A percentile compares a stretch with the other conserved stretches of the same genome.
Evolutionary conservation across 1,140 invertebrate species (phyloP).

Genomic region (Samia ricini): DNA sequence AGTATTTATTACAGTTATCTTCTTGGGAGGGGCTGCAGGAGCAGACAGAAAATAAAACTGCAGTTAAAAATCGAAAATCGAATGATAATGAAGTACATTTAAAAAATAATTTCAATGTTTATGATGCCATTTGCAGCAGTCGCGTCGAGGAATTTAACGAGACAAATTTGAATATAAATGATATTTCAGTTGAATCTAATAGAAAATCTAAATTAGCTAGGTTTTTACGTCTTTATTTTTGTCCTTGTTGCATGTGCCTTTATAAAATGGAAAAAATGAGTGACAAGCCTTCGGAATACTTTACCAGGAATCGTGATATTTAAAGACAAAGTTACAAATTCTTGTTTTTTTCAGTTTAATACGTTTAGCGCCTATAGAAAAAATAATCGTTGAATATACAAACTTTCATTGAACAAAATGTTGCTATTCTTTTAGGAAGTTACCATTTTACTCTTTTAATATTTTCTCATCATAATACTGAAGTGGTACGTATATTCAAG

Average conservation of each 20-base stretch:
- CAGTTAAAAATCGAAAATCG: conserved; percentile 10
- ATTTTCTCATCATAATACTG: too few relatives aligned
- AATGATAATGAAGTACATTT: conserved; percentile 1
- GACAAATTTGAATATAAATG: conserved; percentile 25
- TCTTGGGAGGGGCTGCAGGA: conserved; percentile 49
- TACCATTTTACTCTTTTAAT: too few relatives aligned
- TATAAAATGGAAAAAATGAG: conserved; percentile 59
- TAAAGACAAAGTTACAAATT: background rate
- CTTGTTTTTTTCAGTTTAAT: background rate
- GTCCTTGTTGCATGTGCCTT: conserved; percentile 64
- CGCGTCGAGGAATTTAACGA: conserved; percentile 20
- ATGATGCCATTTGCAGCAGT: conserved; percentile 27
- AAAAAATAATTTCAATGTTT: conserved; percentile 8
- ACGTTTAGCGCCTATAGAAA: background rate
- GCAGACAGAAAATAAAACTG: conserved; percentile 19
- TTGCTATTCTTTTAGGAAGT: background rate
- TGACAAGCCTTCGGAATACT: conserved; percentile 33
- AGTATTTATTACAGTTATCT: conserved; percentile 54
- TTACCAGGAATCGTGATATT: conserved; percentile 18
- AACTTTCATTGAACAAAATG: background rate
- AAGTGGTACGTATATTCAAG: too few relatives aligned
- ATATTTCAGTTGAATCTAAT: conserved; percentile 14
- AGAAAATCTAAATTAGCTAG: conserved; percentile 56
- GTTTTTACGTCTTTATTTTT: conserved; percentile 66
- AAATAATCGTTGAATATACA: background rate